phyloP scores from a whole-genome alignment of 2,888 invertebrate species.

The Latrodectus hesperus region DNA sequence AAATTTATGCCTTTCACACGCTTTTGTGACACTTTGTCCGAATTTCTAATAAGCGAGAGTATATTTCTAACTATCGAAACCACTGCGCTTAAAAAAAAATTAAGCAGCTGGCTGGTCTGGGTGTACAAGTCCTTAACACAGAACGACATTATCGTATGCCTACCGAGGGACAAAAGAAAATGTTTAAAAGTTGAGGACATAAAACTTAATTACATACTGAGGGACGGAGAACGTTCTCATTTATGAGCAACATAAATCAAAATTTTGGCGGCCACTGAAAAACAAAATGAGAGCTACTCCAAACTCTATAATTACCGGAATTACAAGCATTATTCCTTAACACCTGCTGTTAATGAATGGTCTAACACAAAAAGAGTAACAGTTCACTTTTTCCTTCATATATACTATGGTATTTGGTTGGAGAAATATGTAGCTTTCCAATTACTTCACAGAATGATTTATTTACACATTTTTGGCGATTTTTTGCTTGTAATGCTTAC shows the following conservation, averaged over 20 bases:
- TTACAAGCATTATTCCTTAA: constrained; percentile 55
- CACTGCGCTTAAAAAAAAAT: too few species aligned
- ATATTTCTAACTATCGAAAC: too few species aligned
- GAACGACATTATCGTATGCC: not conserved
- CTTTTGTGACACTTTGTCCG: too few species aligned
- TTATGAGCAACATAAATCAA: constrained; percentile 59
- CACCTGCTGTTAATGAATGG: constrained; percentile 60
- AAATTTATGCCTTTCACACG: too few species aligned
- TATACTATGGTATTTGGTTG: not conserved
- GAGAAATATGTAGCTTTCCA: constrained; percentile 37
- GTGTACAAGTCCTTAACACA: too few species aligned
- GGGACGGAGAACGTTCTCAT: constrained; percentile 38
- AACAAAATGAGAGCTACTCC: constrained; percentile 35
- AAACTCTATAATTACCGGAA: constrained; percentile 50
- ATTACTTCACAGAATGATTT: constrained; percentile 41
- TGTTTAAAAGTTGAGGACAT: constrained; percentile 61
- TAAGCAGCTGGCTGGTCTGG: too few species aligned
- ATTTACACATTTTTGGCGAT: constrained; percentile 34
- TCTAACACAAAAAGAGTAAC: constrained; percentile 28
- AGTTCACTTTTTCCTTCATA: not conserved
- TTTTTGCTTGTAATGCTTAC: not conserved
- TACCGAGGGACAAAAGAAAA: constrained; percentile 7
- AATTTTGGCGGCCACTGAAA: constrained; percentile 28
- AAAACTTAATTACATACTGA: constrained; percentile 54
- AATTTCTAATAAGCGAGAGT: too few species aligned